Conservation (phyloP, 2,888 invertebrate species). For the Drosophila meridionalis region DNA sequence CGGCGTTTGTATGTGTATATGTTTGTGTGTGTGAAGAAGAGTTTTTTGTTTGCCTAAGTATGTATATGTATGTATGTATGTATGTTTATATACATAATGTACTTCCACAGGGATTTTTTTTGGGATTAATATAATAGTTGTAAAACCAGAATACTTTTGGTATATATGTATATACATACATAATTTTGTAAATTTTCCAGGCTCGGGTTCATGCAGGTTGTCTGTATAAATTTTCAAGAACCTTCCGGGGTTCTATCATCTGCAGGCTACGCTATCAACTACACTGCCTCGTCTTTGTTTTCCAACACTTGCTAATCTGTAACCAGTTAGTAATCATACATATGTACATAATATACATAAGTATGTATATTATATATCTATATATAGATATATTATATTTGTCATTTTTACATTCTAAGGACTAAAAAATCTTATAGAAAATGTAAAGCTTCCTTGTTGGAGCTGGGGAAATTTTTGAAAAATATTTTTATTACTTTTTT, state of each 20-base stretch:
- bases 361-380: no score
- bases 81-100: no score
- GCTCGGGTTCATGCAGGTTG: background rate
- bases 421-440: background rate
- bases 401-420: background rate
- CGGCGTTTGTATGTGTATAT: background rate
- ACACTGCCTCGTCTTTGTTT: background rate
- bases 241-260: conserved; percentile 1
- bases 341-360: background rate
- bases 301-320: background rate
- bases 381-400: background rate
- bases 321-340: background rate
- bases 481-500: background rate
- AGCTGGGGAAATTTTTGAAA: background rate
- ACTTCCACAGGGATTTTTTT: background rate
- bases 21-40: conserved; percentile 6
- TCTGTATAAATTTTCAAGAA: conserved; percentile 3
- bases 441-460: background rate
- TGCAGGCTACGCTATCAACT: background rate
- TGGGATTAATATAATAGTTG: background rate
- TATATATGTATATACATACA: background rate
- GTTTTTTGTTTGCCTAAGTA: conserved; percentile 1
- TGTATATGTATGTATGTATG: background rate
- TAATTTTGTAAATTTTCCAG: background rate
- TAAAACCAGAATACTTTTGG: background rate